A percentile compares a stretch with the other conserved stretches of the same genome.
Evolutionary conservation across 1,140 invertebrate genomes (phyloP).

Genomic region (Lordiphosa clarofinis): DNA sequence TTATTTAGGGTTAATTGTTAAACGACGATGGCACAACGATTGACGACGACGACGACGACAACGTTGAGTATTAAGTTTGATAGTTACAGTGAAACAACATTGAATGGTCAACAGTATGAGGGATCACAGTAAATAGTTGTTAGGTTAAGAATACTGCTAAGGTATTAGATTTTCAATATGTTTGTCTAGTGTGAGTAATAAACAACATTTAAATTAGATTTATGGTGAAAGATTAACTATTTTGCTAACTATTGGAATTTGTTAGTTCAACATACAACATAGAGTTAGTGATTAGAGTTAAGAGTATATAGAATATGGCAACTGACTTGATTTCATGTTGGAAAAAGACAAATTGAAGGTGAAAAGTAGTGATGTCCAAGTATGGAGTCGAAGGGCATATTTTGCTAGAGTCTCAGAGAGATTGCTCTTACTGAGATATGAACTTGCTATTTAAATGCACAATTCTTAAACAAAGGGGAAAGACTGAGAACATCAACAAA

Average conservation of each 20-base stretch:
- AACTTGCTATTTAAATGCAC: no score
- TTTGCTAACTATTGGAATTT: slow-evolving; percentile 13
- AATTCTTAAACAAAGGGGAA: no score
- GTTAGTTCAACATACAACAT: slow-evolving; percentile 28
- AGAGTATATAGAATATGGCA: slow-evolving; percentile 3
- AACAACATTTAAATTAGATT: slow-evolving; percentile 37
- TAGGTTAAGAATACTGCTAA: no score
- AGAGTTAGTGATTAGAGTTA: slow-evolving; percentile 17
- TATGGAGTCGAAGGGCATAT: no score
- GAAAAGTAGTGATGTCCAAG: not conserved
- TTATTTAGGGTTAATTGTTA: slow-evolving; percentile 32
- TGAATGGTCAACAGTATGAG: slow-evolving; percentile 28
- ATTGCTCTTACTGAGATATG: no score
- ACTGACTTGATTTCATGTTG: no score
- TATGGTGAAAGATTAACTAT: slow-evolving; percentile 31
- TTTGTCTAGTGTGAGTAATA: not conserved
- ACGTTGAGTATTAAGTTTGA: slow-evolving; percentile 41
- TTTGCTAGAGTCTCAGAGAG: no score
- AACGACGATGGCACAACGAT: slow-evolving; percentile 34
- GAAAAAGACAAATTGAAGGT: slow-evolving; percentile 1
- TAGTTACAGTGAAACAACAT: slow-evolving; percentile 44
- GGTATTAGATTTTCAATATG: no score
- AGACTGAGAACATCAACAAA: no score
- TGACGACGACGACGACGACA: slow-evolving; percentile 46
- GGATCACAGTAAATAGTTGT: slow-evolving; percentile 14